Conservation (phyloP, 2,888 invertebrate genomes). For the Leptinotarsa tumamoca region DNA sequence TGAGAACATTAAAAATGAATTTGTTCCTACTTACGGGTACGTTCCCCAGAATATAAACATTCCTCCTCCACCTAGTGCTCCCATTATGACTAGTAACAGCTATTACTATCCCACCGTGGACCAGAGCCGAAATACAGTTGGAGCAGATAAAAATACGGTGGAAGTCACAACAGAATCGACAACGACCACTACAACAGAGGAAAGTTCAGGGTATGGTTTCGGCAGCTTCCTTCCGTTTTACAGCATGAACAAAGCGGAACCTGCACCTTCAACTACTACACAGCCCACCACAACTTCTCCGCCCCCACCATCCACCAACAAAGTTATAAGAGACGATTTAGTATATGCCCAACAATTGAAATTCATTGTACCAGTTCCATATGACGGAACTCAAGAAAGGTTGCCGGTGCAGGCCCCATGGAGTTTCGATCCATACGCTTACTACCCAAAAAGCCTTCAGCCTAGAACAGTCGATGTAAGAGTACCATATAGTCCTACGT, state of each 20-base stretch:
- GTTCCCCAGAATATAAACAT: conserved; percentile 18
- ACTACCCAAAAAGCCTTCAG: conserved; percentile 60
- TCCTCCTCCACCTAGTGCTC: conserved; percentile 7
- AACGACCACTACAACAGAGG: conserved; percentile 42
- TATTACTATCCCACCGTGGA: conserved; percentile 12
- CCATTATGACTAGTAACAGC: background rate
- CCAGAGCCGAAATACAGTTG: conserved; percentile 16
- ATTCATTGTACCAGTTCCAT: conserved; percentile 63
- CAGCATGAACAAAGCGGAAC: conserved; percentile 35
- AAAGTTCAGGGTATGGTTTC: conserved; percentile 41
- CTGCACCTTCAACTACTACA: conserved; percentile 45
- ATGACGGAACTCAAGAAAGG: conserved; percentile 41
- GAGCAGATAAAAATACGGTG: conserved; percentile 22
- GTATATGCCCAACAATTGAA: conserved; percentile 58
- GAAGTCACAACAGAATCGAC: conserved; percentile 41
- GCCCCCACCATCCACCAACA: conserved; percentile 39
- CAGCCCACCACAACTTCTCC: conserved; percentile 48
- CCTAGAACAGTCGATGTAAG: conserved; percentile 58
- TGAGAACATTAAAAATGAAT: background rate
- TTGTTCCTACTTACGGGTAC: conserved; percentile 8
- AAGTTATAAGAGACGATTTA: conserved; percentile 41
- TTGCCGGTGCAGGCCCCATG: conserved; percentile 53
- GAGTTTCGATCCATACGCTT: conserved; percentile 60
- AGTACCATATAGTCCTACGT: conserved; percentile 61
- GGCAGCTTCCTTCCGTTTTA: conserved; percentile 46